Percentiles rank a stretch among this genome's conserved stretches.
Conservation (phyloP, 2,888 invertebrate genomes). For the Drosophila tripunctata region DNA sequence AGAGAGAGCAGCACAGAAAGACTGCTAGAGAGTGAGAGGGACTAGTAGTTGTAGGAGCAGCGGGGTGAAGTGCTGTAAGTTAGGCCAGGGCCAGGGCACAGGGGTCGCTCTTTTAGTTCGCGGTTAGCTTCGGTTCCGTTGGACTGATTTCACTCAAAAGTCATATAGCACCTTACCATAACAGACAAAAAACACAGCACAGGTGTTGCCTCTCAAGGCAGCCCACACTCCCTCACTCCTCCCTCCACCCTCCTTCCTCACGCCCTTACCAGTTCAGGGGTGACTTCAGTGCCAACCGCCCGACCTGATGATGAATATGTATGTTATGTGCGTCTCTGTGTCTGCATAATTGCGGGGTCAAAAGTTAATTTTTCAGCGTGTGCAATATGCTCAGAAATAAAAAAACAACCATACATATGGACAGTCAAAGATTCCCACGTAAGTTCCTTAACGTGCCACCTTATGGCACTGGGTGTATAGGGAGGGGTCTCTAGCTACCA, state of each 20-base stretch:
- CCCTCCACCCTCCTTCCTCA: neutral
- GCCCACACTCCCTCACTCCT: slow-evolving; percentile 11
- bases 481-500: neutral
- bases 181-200: slow-evolving; percentile 28
- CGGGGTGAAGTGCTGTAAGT: neutral
- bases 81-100: slow-evolving; percentile 13
- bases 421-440: slow-evolving; percentile 70
- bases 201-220: slow-evolving; percentile 79
- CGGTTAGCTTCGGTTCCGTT: slow-evolving; percentile 69
- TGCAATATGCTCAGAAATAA: slow-evolving; percentile 60
- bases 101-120: slow-evolving; percentile 24
- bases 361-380: slow-evolving; percentile 73
- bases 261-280: slow-evolving; percentile 26
- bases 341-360: slow-evolving; percentile 67
- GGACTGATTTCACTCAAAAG: slow-evolving; percentile 77
- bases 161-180: slow-evolving; percentile 76
- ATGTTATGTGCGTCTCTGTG: neutral
- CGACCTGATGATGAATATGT: slow-evolving; percentile 46
- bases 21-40: neutral
- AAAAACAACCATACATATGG: slow-evolving; percentile 8
- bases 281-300: slow-evolving; percentile 34
- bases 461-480: slow-evolving; percentile 45
- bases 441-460: slow-evolving; percentile 25
- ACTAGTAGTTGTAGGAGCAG: neutral
- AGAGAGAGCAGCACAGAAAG: neutral